phyloP scores from a whole-genome alignment of 2,888 invertebrate genomes.

The Rhyacophila evoluta region DNA sequence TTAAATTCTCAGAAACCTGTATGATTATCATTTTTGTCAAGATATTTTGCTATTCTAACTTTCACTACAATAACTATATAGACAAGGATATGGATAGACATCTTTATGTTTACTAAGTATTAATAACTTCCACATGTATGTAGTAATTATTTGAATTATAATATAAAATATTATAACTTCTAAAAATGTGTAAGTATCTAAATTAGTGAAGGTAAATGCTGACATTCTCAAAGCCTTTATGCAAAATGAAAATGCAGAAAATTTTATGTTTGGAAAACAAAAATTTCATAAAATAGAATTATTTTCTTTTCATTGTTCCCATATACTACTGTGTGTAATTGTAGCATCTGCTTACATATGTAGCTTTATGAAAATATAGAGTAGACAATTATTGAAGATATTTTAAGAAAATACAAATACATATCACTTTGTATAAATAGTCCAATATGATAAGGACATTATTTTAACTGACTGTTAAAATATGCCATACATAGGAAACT shows the following conservation, averaged over 20 bases:
- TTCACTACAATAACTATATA: conserved; percentile 20
- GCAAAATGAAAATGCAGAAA: neutral
- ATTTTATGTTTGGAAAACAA: neutral
- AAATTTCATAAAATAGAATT: neutral
- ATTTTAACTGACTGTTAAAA: no score
- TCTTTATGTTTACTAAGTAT: conserved; percentile 12
- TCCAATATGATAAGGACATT: no score
- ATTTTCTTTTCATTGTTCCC: conserved; percentile 12
- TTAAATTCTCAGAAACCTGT: neutral
- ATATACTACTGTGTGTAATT: neutral
- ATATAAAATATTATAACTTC: neutral
- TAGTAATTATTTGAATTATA: neutral
- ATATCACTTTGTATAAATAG: no score
- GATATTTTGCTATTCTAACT: conserved; percentile 1
- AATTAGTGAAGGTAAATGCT: neutral
- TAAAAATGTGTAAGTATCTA: neutral
- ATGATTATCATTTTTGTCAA: neutral
- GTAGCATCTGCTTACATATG: neutral
- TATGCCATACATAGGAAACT: no score
- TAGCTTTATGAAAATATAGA: neutral
- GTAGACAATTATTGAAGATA: no score
- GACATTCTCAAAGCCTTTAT: neutral
- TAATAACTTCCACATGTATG: neutral
- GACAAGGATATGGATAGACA: conserved; percentile 42
- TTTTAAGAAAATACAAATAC: no score